Evolutionary conservation across 37 sponge, comb jelly and placozoan species (phyloP).

Genomic region (Bolinopsis microptera): DNA sequence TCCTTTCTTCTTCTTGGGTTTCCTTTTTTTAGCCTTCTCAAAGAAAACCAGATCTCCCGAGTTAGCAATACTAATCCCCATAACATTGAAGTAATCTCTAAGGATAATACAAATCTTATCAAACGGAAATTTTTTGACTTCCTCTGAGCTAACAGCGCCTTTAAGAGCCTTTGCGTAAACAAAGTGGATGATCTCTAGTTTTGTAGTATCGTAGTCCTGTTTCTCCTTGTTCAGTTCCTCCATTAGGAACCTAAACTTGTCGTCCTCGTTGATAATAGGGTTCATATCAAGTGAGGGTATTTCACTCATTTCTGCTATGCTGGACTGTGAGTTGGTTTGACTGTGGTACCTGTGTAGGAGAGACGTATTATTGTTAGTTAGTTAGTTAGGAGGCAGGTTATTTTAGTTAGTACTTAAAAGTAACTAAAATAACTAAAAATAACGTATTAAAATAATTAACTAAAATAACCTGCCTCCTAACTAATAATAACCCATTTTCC

Average conservation of each 20-base stretch:
- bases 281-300: neutral
- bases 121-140: neutral
- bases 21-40: neutral
- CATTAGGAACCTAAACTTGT: neutral
- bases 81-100: neutral
- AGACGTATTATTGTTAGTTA: too few species aligned
- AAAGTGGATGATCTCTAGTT: neutral
- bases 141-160: neutral
- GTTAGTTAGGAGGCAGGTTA: too few species aligned
- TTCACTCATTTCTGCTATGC: neutral
- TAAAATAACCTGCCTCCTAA: too few species aligned
- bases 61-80: neutral
- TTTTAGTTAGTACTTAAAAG: too few species aligned
- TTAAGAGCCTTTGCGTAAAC: neutral
- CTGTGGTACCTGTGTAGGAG: slow-evolving; percentile 4
- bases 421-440: too few species aligned
- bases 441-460: too few species aligned
- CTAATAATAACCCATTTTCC: too few species aligned
- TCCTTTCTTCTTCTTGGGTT: neutral
- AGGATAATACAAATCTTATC: neutral
- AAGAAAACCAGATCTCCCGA: slow-evolving; percentile 6
- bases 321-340: slow-evolving; percentile 6
- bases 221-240: neutral
- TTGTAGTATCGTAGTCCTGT: neutral
- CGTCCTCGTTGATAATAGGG: neutral